Conservation (phyloP, 2,113 vertebrate species). For the Calidris pygmaea region DNA sequence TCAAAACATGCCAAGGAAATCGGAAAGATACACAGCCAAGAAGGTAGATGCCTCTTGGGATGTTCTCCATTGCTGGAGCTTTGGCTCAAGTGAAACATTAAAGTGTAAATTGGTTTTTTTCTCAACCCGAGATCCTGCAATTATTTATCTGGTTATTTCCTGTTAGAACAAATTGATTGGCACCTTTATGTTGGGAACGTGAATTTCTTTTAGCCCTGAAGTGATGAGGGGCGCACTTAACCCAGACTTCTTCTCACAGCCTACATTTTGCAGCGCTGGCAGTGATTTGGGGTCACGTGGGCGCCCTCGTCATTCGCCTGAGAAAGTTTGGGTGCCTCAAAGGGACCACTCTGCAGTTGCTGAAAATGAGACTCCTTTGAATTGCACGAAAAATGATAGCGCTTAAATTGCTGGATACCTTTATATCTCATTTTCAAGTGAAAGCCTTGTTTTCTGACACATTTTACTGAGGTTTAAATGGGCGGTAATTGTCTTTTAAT, state of each 20-base stretch:
- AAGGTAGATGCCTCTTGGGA: neutral
- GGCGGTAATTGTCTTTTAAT: neutral
- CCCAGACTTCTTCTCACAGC: neutral
- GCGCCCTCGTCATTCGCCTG: accelerated
- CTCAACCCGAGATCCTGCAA: neutral
- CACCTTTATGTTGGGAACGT: neutral
- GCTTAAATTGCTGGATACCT: neutral
- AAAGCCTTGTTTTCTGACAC: neutral
- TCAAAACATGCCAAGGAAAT: neutral
- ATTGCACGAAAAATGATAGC: too few species aligned
- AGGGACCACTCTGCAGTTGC: neutral
- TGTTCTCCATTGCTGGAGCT: neutral
- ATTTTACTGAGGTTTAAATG: neutral
- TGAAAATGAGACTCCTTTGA: neutral
- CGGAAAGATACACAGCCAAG: neutral
- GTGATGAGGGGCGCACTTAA: neutral
- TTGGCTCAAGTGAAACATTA: neutral
- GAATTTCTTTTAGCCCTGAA: neutral
- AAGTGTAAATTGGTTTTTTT: neutral
- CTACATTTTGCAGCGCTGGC: neutral
- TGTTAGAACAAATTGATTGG: neutral
- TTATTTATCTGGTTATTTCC: neutral
- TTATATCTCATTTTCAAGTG: neutral
- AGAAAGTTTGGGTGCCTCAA: neutral
- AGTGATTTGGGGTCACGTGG: neutral